These are phyloP conservation scores for Drosophila prosaltans DNA, from an alignment of 1,140 invertebrate genomes.

Conservation along the genomic window DNA sequence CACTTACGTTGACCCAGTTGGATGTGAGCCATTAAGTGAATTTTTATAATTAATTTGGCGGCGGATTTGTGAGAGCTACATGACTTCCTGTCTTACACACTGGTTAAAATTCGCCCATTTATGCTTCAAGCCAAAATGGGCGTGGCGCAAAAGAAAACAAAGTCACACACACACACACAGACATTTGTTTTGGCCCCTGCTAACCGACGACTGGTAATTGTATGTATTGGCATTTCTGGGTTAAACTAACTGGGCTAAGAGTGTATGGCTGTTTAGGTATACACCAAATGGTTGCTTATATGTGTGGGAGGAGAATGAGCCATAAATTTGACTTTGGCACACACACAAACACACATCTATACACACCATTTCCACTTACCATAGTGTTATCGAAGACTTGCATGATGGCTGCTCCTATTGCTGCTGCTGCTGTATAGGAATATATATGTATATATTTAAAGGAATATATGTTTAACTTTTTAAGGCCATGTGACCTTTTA, in stretches of 20 bases:
- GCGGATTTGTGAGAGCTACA: constrained; percentile 34
- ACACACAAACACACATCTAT: background rate
- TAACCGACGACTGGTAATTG: constrained; percentile 28
- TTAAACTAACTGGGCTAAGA: constrained; percentile 68
- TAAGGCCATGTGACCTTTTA: background rate
- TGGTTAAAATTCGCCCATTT: background rate
- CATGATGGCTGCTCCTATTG: constrained; percentile 51
- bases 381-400: constrained; percentile 82
- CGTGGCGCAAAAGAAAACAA: constrained; percentile 28
- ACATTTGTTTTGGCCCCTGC: background rate
- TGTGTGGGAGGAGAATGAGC: background rate
- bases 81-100: constrained; percentile 40
- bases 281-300: background rate
- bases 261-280: constrained; percentile 34
- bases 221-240: constrained; percentile 65
- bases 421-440: constrained; percentile 22
- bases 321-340: constrained; percentile 43
- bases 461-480: background rate
- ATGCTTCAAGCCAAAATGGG: constrained; percentile 42
- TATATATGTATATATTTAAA: background rate
- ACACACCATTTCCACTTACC: constrained; percentile 53
- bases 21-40: constrained; percentile 73
- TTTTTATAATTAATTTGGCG: constrained; percentile 77
- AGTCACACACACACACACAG: background rate
- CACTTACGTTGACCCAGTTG: constrained; percentile 76